Conservation (phyloP, 2,113 vertebrate genomes). For the Pollimyrus isidori region DNA sequence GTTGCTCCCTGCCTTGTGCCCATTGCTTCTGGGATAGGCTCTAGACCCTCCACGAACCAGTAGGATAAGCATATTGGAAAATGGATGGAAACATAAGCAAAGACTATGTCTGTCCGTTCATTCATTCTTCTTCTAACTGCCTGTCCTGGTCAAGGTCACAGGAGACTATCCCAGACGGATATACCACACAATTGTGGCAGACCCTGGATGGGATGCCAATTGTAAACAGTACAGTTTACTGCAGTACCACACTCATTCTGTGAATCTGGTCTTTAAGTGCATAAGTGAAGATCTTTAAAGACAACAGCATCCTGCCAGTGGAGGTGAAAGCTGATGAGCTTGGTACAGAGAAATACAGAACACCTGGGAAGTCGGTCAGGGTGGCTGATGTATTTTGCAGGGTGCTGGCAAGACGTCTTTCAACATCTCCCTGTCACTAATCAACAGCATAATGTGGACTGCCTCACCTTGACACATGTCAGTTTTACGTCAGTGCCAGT, state of each 20-base stretch:
- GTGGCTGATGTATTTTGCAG: background rate
- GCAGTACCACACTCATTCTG: background rate
- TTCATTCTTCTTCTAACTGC: background rate
- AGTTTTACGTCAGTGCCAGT: background rate
- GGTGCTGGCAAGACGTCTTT: background rate
- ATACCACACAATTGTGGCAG: background rate
- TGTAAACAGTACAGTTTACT: background rate
- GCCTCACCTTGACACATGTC: background rate
- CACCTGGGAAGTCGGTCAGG: background rate
- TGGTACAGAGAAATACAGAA: background rate
- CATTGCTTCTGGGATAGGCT: too few species aligned
- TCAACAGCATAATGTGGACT: background rate
- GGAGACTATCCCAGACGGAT: background rate
- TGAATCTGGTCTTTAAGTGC: background rate
- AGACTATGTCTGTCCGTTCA: background rate
- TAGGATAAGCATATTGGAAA: too few species aligned
- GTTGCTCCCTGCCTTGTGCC: too few species aligned
- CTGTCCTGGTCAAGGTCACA: background rate
- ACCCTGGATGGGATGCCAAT: background rate
- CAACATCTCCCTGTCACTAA: background rate
- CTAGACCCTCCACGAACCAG: too few species aligned
- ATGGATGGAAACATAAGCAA: background rate
- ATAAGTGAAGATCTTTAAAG: background rate
- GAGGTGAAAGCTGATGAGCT: background rate
- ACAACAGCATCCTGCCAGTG: background rate